Percentiles rank a stretch among this genome's conserved stretches.
Conservation (phyloP, 2,888 invertebrate genomes). For the Colostygia pectinataria region DNA sequence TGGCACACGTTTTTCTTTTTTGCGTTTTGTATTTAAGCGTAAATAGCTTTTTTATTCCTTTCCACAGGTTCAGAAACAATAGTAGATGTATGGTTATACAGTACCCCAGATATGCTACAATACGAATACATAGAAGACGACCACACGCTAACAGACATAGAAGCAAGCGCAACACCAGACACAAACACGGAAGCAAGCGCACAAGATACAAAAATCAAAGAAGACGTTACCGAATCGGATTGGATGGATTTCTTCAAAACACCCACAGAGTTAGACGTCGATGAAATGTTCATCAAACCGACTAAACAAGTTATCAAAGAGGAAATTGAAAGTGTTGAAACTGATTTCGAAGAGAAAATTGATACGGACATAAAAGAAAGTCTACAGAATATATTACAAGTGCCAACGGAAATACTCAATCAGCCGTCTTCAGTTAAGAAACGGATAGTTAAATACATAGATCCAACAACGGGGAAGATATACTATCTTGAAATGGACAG, state of each 20-base stretch:
- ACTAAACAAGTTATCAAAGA: constrained; percentile 41
- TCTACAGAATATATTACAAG: constrained; percentile 29
- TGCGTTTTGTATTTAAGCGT: no score
- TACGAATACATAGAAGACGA: constrained; percentile 59
- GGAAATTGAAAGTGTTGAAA: constrained; percentile 11
- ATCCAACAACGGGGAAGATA: constrained; percentile 69
- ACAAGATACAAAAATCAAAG: constrained; percentile 18
- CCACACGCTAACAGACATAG: constrained; percentile 18
- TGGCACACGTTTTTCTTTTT: no score
- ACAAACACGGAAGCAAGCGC: constrained; percentile 1
- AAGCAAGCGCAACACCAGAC: constrained; percentile 17
- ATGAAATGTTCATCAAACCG: constrained; percentile 72
- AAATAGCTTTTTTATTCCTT: background rate
- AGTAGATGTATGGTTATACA: constrained; percentile 87
- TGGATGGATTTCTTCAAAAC: constrained; percentile 75
- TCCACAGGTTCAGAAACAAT: constrained; percentile 90
- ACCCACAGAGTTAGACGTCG: constrained; percentile 64
- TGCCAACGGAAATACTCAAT: constrained; percentile 50
- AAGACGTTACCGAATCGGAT: constrained; percentile 18
- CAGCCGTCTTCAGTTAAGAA: constrained; percentile 55
- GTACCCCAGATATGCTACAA: constrained; percentile 69
- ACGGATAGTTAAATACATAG: constrained; percentile 72
- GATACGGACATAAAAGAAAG: constrained; percentile 3
- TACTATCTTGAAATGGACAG: constrained; percentile 75
- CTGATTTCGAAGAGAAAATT: constrained; percentile 24